These are phyloP conservation scores for Notolepis coatsorum DNA, from an alignment of 2,797 vertebrate genomes.

Conservation along the genomic window DNA sequence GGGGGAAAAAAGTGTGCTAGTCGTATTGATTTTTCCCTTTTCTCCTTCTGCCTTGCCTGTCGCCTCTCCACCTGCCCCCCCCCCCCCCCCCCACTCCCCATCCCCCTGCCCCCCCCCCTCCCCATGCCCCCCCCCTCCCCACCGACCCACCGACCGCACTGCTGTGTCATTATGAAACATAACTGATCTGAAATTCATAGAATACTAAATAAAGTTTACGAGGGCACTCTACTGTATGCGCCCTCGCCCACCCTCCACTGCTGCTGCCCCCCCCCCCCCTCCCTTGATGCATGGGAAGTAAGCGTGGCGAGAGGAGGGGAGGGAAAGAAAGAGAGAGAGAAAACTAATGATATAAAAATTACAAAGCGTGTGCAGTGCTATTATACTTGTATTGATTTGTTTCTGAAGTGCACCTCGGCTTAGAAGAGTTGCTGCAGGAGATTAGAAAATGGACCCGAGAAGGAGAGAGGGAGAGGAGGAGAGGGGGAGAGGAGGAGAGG, in stretches of 20 bases:
- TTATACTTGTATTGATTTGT: conserved; percentile 98
- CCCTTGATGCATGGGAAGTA: conserved; percentile 89
- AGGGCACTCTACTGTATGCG: conserved; percentile 81
- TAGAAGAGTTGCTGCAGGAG: conserved; percentile 79
- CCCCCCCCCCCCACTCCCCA: conserved; percentile 78
- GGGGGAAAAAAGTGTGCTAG: conserved; percentile 93
- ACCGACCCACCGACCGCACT: conserved; percentile 65
- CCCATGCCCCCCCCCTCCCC: conserved; percentile 49
- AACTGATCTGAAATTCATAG: conserved; percentile 99
- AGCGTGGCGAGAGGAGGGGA: conserved; percentile 34
- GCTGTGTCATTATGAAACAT: conserved; percentile 98
- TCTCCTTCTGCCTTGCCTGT: conserved; percentile 59
- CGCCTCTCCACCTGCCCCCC: conserved; percentile 60
- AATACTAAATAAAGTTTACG: conserved; percentile 99
- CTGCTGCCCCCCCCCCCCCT: conserved; percentile 42
- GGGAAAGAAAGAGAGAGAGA: conserved; percentile 76
- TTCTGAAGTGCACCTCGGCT: conserved; percentile 96
- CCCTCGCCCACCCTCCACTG: neutral
- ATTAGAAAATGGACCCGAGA: conserved; percentile 74
- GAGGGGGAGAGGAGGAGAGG: neutral
- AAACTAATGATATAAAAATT: conserved; percentile 99
- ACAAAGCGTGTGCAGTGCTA: conserved; percentile 95
- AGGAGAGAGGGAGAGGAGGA: conserved; percentile 26
- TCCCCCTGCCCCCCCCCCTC: conserved; percentile 50
- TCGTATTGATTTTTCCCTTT: conserved; percentile 96